These are phyloP conservation scores for Elegia similella DNA, from an alignment of 2,888 invertebrate genomes.

Conservation along the genomic window DNA sequence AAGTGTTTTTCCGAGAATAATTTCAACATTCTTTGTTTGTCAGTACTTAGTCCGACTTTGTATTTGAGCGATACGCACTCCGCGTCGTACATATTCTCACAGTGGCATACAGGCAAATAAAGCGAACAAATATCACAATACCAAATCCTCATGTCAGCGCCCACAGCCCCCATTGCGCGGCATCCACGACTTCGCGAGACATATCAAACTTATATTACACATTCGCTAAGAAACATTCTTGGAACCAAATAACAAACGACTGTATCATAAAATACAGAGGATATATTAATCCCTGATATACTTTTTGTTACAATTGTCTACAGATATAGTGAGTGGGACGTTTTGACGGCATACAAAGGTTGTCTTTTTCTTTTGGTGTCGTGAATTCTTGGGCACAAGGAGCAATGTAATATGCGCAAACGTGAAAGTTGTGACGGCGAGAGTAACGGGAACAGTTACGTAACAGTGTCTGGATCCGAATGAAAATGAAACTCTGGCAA, in stretches of 20 bases:
- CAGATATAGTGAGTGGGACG: neutral
- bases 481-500: conserved; percentile 32
- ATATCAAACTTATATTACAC: conserved; percentile 12
- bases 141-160: neutral
- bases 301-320: conserved; percentile 14
- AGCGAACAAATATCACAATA: conserved; percentile 1
- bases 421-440: conserved; percentile 26
- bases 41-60: neutral
- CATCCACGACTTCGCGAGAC: neutral
- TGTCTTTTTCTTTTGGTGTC: conserved; percentile 20
- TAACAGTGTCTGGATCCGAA: conserved; percentile 29
- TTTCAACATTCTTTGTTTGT: neutral
- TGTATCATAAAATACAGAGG: conserved; percentile 27
- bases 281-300: conserved; percentile 31
- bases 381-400: conserved; percentile 23
- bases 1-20: neutral
- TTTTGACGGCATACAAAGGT: conserved; percentile 14
- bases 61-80: neutral
- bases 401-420: conserved; percentile 28
- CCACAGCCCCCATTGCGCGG: neutral
- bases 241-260: conserved; percentile 23
- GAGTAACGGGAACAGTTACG: conserved; percentile 30
- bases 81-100: neutral
- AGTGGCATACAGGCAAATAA: neutral
- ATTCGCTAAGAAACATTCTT: conserved; percentile 18